Conservation (phyloP, 2,113 vertebrate species). For the Ursus arctos region DNA sequence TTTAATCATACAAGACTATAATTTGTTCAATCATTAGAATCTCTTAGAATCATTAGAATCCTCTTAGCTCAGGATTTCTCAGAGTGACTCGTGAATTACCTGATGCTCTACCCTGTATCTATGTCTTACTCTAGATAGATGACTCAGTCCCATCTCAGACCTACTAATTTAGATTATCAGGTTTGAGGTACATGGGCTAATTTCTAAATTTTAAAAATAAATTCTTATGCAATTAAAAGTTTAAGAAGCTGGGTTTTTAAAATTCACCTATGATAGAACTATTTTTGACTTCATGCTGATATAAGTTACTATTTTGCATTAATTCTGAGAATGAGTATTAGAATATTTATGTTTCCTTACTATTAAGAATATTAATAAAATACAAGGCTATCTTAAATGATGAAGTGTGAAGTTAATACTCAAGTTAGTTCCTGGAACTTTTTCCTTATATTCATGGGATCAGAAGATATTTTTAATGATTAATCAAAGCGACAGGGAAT, state of each 20-base stretch:
- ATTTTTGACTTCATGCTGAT: background rate
- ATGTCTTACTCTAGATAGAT: background rate
- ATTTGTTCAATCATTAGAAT: background rate
- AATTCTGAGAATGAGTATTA: background rate
- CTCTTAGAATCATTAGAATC: background rate
- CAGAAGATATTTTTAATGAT: constrained; percentile 6
- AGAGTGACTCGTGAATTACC: background rate
- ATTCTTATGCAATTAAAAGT: background rate
- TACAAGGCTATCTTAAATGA: background rate
- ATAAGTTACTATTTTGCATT: background rate
- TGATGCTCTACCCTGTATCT: background rate
- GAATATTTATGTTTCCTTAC: background rate
- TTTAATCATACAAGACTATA: background rate
- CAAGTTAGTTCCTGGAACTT: background rate
- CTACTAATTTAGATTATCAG: background rate
- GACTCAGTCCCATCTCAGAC: background rate
- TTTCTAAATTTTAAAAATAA: constrained; percentile 8
- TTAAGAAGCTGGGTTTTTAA: background rate
- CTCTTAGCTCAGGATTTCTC: background rate
- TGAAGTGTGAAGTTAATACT: background rate
- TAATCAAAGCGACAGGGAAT: background rate
- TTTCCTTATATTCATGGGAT: background rate
- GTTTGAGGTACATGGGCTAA: background rate
- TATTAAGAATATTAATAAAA: constrained; percentile 18
- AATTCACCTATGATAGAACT: background rate